phyloP scores from a whole-genome alignment of 1,140 invertebrate species.

The Drosophila trapezifrons region DNA sequence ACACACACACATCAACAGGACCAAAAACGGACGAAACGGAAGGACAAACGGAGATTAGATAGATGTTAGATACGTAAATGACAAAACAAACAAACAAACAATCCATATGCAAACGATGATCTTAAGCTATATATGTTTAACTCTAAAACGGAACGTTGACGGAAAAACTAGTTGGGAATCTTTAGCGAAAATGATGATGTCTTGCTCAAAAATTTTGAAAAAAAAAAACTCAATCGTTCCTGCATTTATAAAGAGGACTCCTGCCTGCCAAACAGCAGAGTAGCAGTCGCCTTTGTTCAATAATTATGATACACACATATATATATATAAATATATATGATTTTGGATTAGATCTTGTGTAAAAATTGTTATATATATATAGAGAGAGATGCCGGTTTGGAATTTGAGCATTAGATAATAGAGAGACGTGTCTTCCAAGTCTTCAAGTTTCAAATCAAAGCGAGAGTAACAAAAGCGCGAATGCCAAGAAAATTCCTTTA shows the following conservation, averaged over 20 bases:
- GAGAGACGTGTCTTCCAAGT: constrained; percentile 16
- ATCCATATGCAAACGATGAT: constrained; percentile 36
- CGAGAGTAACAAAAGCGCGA: background rate
- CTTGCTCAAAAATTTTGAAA: constrained; percentile 33
- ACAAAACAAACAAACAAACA: constrained; percentile 31
- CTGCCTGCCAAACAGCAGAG: constrained; percentile 3
- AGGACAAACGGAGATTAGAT: constrained; percentile 29
- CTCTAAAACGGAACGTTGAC: constrained; percentile 12
- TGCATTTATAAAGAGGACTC: constrained; percentile 41
- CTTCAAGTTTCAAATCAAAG: constrained; percentile 1
- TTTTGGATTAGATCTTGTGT: constrained; percentile 25
- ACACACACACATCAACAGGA: background rate
- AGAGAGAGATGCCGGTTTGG: constrained; percentile 7
- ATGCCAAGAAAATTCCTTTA: constrained; percentile 8
- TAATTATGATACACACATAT: constrained; percentile 12
- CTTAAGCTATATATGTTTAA: constrained; percentile 26
- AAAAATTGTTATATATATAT: constrained; percentile 22
- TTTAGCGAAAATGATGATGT: constrained; percentile 1
- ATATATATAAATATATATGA: constrained; percentile 1
- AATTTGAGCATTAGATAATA: constrained; percentile 12
- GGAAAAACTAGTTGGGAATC: constrained; percentile 14
- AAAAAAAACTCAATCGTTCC: constrained; percentile 27
- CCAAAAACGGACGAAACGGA: background rate
- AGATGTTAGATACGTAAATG: constrained; percentile 40
- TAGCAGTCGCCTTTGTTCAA: constrained; percentile 31